Evolutionary conservation across 92 coral and sea anemone genomes (phyloP), one percentile per base, ranked within the genome.

Genomic region (Desmophyllum pertusum): DNA sequence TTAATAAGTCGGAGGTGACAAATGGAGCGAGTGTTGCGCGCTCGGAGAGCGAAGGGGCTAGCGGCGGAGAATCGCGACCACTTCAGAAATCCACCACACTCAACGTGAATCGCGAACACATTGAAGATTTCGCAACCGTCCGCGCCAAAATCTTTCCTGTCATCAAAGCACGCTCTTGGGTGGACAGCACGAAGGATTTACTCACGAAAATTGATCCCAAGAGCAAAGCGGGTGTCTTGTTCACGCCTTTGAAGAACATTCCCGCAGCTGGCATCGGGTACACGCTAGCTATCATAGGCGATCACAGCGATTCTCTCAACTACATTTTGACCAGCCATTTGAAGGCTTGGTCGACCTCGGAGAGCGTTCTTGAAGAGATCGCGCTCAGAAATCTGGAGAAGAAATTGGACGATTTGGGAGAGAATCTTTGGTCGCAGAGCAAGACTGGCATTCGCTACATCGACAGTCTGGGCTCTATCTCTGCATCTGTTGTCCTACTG

Each of bases 401-500:
- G 87, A 86, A 86, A 43, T 67, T 95, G 42, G 90, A 77, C 69
- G 75, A 70, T 59, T 83, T 81, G 27, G 97, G 91, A 10, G 66
- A 86, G 27, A 42, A 76, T 42, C 70, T 88, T 39, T 95, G 98
- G 98, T 77, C 72, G 25, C 89, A 77, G 21, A 95, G 98, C 78
- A 85, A 87, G 68, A 87, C 97, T 29, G 98, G 98, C 1, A 93
- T 95, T 43, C 87, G 85, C 76, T 95, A 93, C 84, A 76, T 93
- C 9, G 92, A 93, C 67, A 31, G 78, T 43, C 68, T 93, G 52
- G 93, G 94, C 27, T 68, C 98, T 9, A 51, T 95, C 31, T 87
- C 95, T 4, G 98, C 95, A 35, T 95, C 98, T 78, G 97, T 95
- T 46, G 70, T 95, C 50, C 55, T 95, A 64, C 73, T 91, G 69